These are phyloP conservation scores for Pipistrellus nathusii DNA, from an alignment of 2,797 vertebrate genomes.

Conservation along the genomic window DNA sequence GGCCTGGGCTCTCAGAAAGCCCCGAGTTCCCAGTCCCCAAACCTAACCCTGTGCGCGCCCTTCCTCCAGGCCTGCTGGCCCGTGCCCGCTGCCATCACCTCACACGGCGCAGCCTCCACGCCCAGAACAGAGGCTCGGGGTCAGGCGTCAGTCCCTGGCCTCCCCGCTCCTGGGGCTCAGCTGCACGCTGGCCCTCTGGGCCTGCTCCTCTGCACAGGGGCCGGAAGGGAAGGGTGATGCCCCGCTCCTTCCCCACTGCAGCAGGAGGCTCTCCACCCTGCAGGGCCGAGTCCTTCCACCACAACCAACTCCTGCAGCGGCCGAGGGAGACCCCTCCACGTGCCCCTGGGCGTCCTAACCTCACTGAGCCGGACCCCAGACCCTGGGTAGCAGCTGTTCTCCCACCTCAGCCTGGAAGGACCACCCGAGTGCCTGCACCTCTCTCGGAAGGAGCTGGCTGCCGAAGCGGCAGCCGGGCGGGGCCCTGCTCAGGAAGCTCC, in stretches of 20 bases:
- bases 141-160: background rate
- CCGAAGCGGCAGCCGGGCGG: background rate
- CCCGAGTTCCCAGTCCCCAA: background rate
- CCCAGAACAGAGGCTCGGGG: background rate
- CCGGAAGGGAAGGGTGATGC: background rate
- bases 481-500: background rate
- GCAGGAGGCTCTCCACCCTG: background rate
- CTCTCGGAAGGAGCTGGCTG: background rate
- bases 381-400: background rate
- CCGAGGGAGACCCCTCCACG: background rate
- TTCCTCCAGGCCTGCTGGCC: background rate
- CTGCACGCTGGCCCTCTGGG: background rate
- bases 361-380: background rate
- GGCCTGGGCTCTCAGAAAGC: background rate
- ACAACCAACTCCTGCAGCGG: background rate
- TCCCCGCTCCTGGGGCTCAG: background rate
- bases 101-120: slow-evolving; percentile 18
- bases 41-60: accelerated
- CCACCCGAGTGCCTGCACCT: background rate
- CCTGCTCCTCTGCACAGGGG: background rate
- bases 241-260: background rate
- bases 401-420: background rate
- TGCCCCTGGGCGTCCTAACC: background rate
- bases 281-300: background rate
- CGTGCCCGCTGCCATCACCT: background rate